phyloP scores from a whole-genome alignment of 2,888 invertebrate genomes.

The Drosophila histrio region DNA sequence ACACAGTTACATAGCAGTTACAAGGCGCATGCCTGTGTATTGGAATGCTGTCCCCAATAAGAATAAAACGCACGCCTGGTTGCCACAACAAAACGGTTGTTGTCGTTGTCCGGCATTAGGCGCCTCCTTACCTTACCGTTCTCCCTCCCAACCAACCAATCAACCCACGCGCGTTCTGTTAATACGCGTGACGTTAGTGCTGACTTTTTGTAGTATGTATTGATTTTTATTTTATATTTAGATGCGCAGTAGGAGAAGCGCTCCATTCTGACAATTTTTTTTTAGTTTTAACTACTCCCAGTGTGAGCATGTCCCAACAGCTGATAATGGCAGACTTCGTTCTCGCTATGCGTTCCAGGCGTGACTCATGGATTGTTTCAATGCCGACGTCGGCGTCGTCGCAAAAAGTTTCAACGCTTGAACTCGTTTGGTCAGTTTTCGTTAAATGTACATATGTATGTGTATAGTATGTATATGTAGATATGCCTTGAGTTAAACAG shows the following conservation, averaged over 20 bases:
- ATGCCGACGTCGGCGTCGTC: constrained; percentile 33
- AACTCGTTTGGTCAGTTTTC: constrained; percentile 70
- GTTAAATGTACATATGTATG: constrained; percentile 16
- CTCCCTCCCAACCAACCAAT: constrained; percentile 3
- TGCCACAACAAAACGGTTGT: constrained; percentile 74
- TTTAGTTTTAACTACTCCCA: constrained; percentile 5
- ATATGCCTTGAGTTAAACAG: constrained; percentile 14
- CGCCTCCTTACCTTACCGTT: neutral
- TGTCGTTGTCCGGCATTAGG: constrained; percentile 59
- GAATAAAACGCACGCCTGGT: constrained; percentile 57
- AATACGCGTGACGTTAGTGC: constrained; percentile 64
- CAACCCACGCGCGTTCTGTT: constrained; percentile 61
- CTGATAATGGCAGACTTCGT: constrained; percentile 61
- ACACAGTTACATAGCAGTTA: constrained; percentile 41
- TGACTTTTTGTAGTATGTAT: constrained; percentile 48
- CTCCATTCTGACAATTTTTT: constrained; percentile 17
- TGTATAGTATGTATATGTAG: neutral
- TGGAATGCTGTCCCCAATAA: constrained; percentile 58
- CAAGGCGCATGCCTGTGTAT: constrained; percentile 64
- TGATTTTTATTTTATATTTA: constrained; percentile 72
- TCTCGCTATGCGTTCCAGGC: constrained; percentile 13
- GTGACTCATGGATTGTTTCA: constrained; percentile 62
- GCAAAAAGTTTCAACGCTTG: constrained; percentile 33
- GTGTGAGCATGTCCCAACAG: constrained; percentile 37
- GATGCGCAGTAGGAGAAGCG: constrained; percentile 58